Conservation (phyloP, 2,888 invertebrate species). For the Onthophagus sagittarius region DNA sequence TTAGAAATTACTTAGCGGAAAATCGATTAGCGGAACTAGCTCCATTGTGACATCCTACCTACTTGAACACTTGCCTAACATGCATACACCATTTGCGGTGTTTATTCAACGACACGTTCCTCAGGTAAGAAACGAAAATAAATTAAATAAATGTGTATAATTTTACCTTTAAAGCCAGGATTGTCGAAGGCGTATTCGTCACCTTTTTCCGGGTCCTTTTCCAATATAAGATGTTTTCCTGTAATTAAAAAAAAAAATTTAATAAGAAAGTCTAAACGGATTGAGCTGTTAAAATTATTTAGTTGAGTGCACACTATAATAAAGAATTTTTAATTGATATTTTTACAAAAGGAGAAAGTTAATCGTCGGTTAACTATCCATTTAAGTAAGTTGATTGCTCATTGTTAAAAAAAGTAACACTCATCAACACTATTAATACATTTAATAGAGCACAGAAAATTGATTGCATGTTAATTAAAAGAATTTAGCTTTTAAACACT, state of each 20-base stretch:
- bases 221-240: slow-evolving; percentile 70
- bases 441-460: too few relatives aligned
- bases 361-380: too few relatives aligned
- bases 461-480: too few relatives aligned
- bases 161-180: slow-evolving; percentile 64
- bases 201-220: slow-evolving; percentile 72
- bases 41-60: not conserved
- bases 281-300: too few relatives aligned
- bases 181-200: slow-evolving; percentile 79
- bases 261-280: too few relatives aligned
- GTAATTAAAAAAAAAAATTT: slow-evolving; percentile 28
- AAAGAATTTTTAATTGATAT: too few relatives aligned
- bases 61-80: not conserved
- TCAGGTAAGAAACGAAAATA: not conserved
- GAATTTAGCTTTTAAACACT: too few relatives aligned
- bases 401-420: too few relatives aligned
- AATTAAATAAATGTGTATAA: not conserved
- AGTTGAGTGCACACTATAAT: too few relatives aligned
- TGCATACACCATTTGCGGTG: not conserved
- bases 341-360: too few relatives aligned
- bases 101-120: not conserved
- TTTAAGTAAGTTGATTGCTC: too few relatives aligned
- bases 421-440: too few relatives aligned
- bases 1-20: not conserved
- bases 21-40: not conserved